These are phyloP conservation scores for Eurois occulta DNA, from an alignment of 2,888 invertebrate genomes.

Conservation along the genomic window DNA sequence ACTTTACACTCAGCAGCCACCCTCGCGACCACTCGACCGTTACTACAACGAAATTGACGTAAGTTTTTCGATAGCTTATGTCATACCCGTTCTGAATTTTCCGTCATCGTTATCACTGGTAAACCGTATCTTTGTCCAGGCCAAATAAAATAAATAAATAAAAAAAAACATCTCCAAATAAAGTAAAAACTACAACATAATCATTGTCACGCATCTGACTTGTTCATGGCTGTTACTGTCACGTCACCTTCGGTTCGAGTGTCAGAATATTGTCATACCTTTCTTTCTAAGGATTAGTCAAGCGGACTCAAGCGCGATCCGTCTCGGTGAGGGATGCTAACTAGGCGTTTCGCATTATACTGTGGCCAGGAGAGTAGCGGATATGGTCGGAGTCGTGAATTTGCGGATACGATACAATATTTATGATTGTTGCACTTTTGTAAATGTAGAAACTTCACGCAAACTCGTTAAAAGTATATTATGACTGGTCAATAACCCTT, in stretches of 20 bases:
- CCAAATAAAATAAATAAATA: too few species aligned
- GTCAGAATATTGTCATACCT: conserved; percentile 62
- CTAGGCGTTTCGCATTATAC: conserved; percentile 81
- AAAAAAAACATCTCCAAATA: not conserved
- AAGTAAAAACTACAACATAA: not conserved
- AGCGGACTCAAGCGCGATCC: conserved; percentile 71
- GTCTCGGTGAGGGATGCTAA: conserved; percentile 74
- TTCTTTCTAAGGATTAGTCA: conserved; percentile 67
- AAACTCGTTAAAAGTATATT: not conserved
- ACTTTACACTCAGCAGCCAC: not conserved
- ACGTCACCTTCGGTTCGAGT: conserved; percentile 70
- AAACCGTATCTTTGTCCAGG: not conserved
- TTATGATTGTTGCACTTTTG: not conserved
- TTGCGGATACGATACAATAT: not conserved
- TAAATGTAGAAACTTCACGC: not conserved
- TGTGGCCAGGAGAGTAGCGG: conserved; percentile 66
- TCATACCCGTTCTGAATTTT: not conserved
- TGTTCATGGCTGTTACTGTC: conserved; percentile 43
- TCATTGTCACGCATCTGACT: conserved; percentile 17
- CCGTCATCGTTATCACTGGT: not conserved
- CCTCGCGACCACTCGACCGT: not conserved
- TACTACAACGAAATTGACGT: not conserved
- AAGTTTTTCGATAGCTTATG: not conserved
- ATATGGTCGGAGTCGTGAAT: not conserved
- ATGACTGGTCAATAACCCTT: not conserved